These are phyloP conservation scores for Cydia amplana DNA, from an alignment of 1,140 invertebrate genomes.

Conservation along the genomic window DNA sequence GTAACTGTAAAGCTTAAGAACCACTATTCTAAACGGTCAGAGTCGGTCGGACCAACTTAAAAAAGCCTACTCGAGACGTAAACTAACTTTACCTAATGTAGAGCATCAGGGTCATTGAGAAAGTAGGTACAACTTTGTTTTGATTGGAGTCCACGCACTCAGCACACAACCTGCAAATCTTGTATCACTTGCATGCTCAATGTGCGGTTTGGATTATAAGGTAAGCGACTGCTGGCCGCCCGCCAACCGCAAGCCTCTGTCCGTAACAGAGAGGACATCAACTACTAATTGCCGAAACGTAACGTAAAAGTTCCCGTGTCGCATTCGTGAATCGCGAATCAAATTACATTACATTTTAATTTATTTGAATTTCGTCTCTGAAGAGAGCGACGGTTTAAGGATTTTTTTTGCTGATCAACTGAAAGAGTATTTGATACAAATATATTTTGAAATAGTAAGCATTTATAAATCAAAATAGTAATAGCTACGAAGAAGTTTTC, in stretches of 20 bases:
- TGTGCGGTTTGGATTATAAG: constrained; percentile 30
- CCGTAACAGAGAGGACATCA: constrained; percentile 1
- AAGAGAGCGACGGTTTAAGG: not conserved
- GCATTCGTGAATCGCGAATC: not conserved
- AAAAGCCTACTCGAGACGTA: too few species aligned
- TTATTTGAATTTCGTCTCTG: too few species aligned
- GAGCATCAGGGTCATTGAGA: too few species aligned
- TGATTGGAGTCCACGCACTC: too few species aligned
- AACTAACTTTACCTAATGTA: too few species aligned
- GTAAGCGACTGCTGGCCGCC: constrained; percentile 34
- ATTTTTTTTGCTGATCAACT: not conserved
- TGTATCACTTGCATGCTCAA: not conserved
- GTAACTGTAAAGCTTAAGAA: too few species aligned
- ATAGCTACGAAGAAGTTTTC: too few species aligned
- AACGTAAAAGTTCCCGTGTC: not conserved
- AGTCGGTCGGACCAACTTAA: too few species aligned
- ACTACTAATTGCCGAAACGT: constrained; percentile 35
- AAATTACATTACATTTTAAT: not conserved
- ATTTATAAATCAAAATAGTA: too few species aligned
- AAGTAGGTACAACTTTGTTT: not conserved
- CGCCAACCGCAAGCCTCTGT: constrained; percentile 32
- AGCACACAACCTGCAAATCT: not conserved
- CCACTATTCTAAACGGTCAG: too few species aligned
- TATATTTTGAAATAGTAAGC: too few species aligned
- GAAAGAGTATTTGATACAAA: too few species aligned